Evolutionary conservation across 2,113 vertebrate genomes (phyloP).

Genomic region (Oncorhynchus keta): DNA sequence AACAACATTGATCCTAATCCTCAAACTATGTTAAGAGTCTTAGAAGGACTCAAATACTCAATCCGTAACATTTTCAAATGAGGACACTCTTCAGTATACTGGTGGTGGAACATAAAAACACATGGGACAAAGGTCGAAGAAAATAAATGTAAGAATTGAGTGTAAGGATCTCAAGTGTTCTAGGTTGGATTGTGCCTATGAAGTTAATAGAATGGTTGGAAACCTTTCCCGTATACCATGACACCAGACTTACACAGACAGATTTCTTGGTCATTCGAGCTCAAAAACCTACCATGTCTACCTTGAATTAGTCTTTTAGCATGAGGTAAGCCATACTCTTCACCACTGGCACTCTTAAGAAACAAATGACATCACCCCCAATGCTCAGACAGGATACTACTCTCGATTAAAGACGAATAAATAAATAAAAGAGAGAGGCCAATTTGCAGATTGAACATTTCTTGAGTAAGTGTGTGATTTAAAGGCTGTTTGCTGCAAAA

Average conservation of each 20-base stretch:
- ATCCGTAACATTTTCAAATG: neutral
- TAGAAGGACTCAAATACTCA: slow-evolving; percentile 16
- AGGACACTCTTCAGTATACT: neutral
- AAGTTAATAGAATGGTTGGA: neutral
- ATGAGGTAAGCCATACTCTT: neutral
- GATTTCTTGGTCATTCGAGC: neutral
- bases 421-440: slow-evolving; percentile 4
- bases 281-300: too few species aligned
- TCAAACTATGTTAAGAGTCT: slow-evolving; percentile 46
- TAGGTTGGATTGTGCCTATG: neutral
- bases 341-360: neutral
- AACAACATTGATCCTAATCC: slow-evolving; percentile 38
- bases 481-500: slow-evolving; percentile 15
- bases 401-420: neutral
- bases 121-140: neutral
- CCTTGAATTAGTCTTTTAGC: neutral
- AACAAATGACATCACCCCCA: slow-evolving; percentile 6
- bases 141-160: neutral
- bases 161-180: neutral
- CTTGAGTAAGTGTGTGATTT: slow-evolving; percentile 26
- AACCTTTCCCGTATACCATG: neutral
- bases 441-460: slow-evolving; percentile 37
- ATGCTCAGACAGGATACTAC: slow-evolving; percentile 5
- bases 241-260: neutral
- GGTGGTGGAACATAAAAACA: neutral